These are phyloP conservation scores for Oscheius sp. DNA, from an alignment of 2,888 invertebrate genomes.

Conservation along the genomic window DNA sequence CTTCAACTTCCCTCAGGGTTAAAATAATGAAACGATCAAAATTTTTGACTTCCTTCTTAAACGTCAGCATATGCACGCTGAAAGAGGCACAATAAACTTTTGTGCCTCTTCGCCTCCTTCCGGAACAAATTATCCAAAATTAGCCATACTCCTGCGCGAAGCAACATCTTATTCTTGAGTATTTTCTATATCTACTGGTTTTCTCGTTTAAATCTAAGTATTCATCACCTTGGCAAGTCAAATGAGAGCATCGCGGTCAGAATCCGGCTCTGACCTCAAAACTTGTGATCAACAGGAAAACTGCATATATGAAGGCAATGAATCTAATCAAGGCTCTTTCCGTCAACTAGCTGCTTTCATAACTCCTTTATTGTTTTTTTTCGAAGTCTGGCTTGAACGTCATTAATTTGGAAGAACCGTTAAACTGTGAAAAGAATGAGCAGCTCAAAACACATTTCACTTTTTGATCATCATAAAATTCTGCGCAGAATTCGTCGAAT, in stretches of 20 bases:
- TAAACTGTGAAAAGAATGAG: too few relatives aligned
- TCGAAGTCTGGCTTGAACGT: too few relatives aligned
- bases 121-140: constrained; percentile 25
- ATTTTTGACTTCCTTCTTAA: background rate
- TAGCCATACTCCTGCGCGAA: constrained; percentile 12
- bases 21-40: background rate
- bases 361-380: too few relatives aligned
- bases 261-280: background rate
- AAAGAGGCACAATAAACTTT: background rate
- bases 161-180: background rate
- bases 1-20: too few relatives aligned
- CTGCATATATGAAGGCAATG: too few relatives aligned
- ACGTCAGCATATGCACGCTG: background rate
- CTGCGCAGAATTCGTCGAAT: background rate
- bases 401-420: too few relatives aligned
- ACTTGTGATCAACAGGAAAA: too few relatives aligned
- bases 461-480: background rate
- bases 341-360: too few relatives aligned
- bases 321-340: too few relatives aligned
- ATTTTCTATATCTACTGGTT: background rate
- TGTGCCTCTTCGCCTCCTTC: constrained; percentile 8
- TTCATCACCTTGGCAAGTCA: background rate
- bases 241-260: background rate
- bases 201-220: background rate
- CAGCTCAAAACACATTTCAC: background rate